Evolutionary conservation across 2,113 vertebrate species (phyloP), one percentile per base, ranked within the genome.

Genomic region (Hymenochirus boettgeri): DNA sequence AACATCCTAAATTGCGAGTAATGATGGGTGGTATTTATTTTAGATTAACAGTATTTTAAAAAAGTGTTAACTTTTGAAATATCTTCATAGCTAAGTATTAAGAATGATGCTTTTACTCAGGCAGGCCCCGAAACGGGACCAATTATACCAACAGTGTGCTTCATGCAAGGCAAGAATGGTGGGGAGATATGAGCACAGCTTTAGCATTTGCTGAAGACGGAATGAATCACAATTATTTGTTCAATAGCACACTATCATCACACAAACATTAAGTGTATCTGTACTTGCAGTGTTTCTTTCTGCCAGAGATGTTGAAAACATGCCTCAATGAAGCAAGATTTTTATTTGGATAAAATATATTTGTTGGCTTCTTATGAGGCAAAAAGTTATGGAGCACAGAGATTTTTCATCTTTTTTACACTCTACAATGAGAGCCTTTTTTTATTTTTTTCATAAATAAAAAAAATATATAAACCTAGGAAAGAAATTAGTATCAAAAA

Each of bases 231-330:
- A 42, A 26, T 66, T 48, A 39, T 53, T 72, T 57, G 15, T 70
- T 63, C 63, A 54, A 42, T 42, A 21, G 47, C 24, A 39, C 57
- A 10, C 72, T 60, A 67, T 72, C 67, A 54, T 70, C 61, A 57
- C 53, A 66, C 55, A 42, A 57, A 59, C 9, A 12, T 19, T 35
- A 63, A 62, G 25, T 51, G 60, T 70, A 70, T 56, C 61, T 56
- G 48, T 62, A 46, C 60, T 50, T 45, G 60, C 19, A 25, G 60
- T 51, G 33, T 63, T 70, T 63, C 46, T 42, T 58, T 62, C 21
- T 63, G 27, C n/a, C 21, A 24, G 24, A 7, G 25, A 29, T 31
- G 12, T 6, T 17, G 27, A 8, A 54, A 18, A 54, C 23, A 54
- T 8, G 17, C 22, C 27, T 58, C 42, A 50, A 57, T 65, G 37